These are phyloP conservation scores for Pseudachorutes palmiensis DNA, from an alignment of 1,140 invertebrate species.

Conservation along the genomic window DNA sequence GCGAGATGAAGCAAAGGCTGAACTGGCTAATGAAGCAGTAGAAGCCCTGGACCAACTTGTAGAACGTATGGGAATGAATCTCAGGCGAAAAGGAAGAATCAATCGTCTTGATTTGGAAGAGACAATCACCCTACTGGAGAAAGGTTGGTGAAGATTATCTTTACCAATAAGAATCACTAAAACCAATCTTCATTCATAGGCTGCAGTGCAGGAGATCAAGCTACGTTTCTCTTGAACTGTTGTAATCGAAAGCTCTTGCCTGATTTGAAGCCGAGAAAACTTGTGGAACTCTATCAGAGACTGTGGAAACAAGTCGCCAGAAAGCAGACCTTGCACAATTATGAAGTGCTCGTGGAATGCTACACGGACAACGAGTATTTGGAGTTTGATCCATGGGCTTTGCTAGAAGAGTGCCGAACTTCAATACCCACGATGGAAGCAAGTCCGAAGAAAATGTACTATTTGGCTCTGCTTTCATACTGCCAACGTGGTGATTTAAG, in stretches of 20 bases:
- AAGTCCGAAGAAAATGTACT: slow-evolving; percentile 17
- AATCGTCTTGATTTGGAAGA: neutral
- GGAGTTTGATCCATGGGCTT: neutral
- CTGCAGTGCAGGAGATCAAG: neutral
- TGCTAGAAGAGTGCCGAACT: neutral
- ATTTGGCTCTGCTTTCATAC: slow-evolving; percentile 11
- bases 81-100: neutral
- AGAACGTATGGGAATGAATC: too few species aligned
- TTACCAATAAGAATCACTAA: neutral
- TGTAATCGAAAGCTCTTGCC: neutral
- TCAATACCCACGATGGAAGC: neutral
- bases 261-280: neutral
- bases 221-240: neutral
- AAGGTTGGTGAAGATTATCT: neutral
- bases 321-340: neutral
- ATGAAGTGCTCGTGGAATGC: neutral
- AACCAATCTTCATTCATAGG: neutral
- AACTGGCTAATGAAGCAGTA: too few species aligned
- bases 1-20: too few species aligned
- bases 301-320: neutral
- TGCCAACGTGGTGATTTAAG: slow-evolving; percentile 24
- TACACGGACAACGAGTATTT: neutral
- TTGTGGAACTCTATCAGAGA: neutral
- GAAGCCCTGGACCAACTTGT: too few species aligned
- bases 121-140: neutral